phyloP scores from a whole-genome alignment of 1,140 invertebrate species.

The Drosophila miranda region DNA sequence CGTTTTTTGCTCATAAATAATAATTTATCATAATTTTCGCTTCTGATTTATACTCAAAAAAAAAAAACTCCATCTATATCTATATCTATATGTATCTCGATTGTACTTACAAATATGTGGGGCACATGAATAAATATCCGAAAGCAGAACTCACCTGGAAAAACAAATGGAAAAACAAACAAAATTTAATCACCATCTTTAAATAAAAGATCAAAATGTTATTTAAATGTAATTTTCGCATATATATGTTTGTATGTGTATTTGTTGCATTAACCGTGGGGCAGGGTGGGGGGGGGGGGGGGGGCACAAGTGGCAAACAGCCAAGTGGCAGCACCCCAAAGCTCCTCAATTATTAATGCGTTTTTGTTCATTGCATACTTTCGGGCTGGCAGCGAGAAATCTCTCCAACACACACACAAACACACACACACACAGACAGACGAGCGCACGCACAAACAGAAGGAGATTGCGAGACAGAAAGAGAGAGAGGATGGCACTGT shows the following conservation, averaged over 20 bases:
- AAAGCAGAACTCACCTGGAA: constrained; percentile 57
- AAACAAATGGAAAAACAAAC: constrained; percentile 32
- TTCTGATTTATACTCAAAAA: constrained; percentile 57
- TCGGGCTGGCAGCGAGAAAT: constrained; percentile 66
- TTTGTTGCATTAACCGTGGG: constrained; percentile 27
- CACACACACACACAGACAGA: constrained; percentile 1
- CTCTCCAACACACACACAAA: constrained; percentile 47
- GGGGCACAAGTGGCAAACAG: neutral
- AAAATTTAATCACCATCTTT: constrained; percentile 28
- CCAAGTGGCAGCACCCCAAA: constrained; percentile 52
- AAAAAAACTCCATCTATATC: neutral
- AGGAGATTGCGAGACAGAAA: neutral
- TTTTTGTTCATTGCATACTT: constrained; percentile 77
- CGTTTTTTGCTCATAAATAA: constrained; percentile 34
- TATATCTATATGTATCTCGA: constrained; percentile 43
- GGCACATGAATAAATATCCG: constrained; percentile 7
- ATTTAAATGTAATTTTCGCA: constrained; percentile 67
- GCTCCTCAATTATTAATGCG: constrained; percentile 75
- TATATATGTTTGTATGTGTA: constrained; percentile 25
- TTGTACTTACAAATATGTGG: constrained; percentile 45
- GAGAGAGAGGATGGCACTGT: constrained; percentile 22
- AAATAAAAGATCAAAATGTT: constrained; percentile 56
- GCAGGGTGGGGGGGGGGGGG: neutral
- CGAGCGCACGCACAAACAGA: constrained; percentile 7
- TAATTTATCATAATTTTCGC: constrained; percentile 74